Base-by-base conservation (phyloP, 2,797 vertebrate species). In the Acipenser oxyrinchus region DNA sequence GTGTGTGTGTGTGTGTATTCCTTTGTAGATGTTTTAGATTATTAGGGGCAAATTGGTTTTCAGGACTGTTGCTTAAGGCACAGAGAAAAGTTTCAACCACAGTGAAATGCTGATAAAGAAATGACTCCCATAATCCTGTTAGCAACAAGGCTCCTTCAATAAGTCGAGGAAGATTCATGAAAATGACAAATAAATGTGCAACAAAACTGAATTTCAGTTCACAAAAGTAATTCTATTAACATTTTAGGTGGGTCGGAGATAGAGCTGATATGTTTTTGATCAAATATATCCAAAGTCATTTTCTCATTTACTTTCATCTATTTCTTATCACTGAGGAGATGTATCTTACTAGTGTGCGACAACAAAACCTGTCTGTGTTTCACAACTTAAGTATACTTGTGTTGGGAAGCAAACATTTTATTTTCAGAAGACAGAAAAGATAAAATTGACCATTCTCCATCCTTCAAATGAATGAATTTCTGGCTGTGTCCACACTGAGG, bases 71-170 rank as follows among this genome's bases (percentile, higher is more conserved):
- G 55, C 55, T 58, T n/a, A 6, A 58, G 12, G 55, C 55, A n/a
- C 55, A 58, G 55, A 58, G 55, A n/a, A 58, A 13, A 6, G 11
- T 58, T n/a, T 4, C 12, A 58, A 5, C 12, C 55, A n/a, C 55
- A 53, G 51, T 58, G 55, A 58, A 58, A 12, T 58, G 9, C 55
- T n/a, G 55, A n/a, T 53, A 53, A 53, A n/a, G 55, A 58, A 58
- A 13, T 10, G 13, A 6, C 11, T 57, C 55, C 55, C 11, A 11
- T 6, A 57, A 12, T 57, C 55, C 6, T n/a, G 13, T 57, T 57
- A 11, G 11, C 8, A 57, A 7, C 10, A 11, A 10, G 55, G 13
- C 13, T 57, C 11, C 55, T 11, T 57, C 11, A 11, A 2, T 7
- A 57, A 11, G 13, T 57, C 6, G 11, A 12, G 1, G 7, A 12